Base-by-base conservation (phyloP, 2,797 vertebrate species). In the Rachycentron canadum region DNA sequence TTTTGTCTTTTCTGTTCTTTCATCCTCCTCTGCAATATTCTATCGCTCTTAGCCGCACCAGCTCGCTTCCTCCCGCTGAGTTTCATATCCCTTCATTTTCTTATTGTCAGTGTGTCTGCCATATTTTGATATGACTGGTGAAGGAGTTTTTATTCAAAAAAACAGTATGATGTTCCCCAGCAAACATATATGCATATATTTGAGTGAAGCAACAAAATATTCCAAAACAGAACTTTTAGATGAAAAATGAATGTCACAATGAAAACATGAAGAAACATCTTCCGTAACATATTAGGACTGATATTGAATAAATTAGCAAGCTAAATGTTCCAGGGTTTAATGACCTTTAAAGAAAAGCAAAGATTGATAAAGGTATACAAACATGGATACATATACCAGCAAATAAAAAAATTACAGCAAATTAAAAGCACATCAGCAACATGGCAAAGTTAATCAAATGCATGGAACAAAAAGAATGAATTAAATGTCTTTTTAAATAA, bases 1-100 rank as follows among this genome's bases (percentile, higher is more conserved):
- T 76, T 23, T 63, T 70, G 61, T 82, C 65, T 56, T 78, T 45
- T 43, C 21, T 43, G 11, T 47, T 70, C 79, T 86, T 88, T 88
- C 53, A 89, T 86, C 87, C 61, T 81, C 82, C 81, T 58, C 67
- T 76, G 83, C 79, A 83, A 59, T 57, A 84, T 69, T 85, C 55
- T 56, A 13, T 78, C 73, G 12, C 63, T 76, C 26, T 61, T 52
- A 58, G 55, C 43, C 9, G 61, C 41, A 34, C 62, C 57, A 61
- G 43, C 62, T 73, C 2, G 25, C 70, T 60, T 53, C 65, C 21
- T 19, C 55, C 21, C 5, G 14, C 68, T 34, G 73, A 52, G 50
- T 72, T 67, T 86, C 59, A 56, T 19, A 63, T 76, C 28, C 50
- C 12, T 32, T 78, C 41, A 25, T 73, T 74, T 71, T 70, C 45